Evolutionary conservation across 2,888 invertebrate species (phyloP).

Genomic region (Philereme transversata): DNA sequence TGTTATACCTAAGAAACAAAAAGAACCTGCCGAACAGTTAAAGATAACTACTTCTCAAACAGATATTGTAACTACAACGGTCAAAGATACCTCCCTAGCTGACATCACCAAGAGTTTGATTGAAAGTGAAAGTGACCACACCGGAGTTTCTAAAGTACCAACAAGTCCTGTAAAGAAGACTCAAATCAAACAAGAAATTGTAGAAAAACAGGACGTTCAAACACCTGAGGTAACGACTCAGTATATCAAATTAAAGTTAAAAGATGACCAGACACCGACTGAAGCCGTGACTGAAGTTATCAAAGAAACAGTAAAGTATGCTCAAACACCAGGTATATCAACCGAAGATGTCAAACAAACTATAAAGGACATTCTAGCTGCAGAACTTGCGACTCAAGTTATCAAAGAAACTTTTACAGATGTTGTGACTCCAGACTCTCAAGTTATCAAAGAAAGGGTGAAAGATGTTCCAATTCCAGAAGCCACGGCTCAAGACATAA

Average conservation of each 20-base stretch:
- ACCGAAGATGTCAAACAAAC: not conserved
- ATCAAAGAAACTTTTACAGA: not conserved
- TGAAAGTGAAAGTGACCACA: conserved; percentile 53
- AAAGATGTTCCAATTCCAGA: conserved; percentile 5
- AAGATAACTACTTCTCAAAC: conserved; percentile 1
- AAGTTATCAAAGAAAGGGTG: not conserved
- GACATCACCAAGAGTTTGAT: conserved; percentile 51
- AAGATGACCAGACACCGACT: not conserved
- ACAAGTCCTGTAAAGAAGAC: conserved; percentile 20
- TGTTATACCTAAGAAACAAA: not conserved
- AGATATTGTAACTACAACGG: conserved; percentile 2
- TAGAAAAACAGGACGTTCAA: conserved; percentile 5
- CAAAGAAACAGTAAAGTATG: not conserved
- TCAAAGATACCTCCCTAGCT: conserved; percentile 38
- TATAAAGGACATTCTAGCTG: not conserved
- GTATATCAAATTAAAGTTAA: not conserved
- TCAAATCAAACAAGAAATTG: conserved; percentile 1
- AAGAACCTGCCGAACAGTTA: conserved; percentile 6
- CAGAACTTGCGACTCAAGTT: not conserved
- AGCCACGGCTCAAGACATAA: not conserved
- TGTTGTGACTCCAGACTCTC: conserved; percentile 1
- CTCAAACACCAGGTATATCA: not conserved
- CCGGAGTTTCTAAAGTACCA: conserved; percentile 38
- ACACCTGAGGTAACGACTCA: conserved; percentile 4
- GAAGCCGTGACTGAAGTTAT: not conserved